Percentiles rank a stretch among this genome's conserved stretches.
Evolutionary conservation across 2,888 invertebrate species (phyloP).

Genomic region (Cataglyphis rosenhaueri): DNA sequence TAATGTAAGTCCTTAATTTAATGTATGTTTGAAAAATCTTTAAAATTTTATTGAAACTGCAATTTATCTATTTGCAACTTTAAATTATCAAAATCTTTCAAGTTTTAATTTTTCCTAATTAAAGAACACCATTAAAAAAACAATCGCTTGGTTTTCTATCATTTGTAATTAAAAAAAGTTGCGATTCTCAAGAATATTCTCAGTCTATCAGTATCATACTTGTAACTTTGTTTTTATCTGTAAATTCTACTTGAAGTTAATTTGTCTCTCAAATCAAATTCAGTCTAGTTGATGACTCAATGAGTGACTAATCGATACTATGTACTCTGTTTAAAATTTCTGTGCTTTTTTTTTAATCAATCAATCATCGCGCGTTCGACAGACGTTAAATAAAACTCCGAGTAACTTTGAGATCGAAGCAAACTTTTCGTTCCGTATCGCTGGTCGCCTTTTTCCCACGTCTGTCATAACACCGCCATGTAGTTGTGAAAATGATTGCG

Average conservation of each 20-base stretch:
- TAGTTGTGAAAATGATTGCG: constrained; percentile 54
- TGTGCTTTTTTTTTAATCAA: background rate
- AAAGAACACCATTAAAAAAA: background rate
- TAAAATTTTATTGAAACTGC: too few relatives aligned
- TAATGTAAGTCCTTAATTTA: too few relatives aligned
- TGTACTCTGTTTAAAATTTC: background rate
- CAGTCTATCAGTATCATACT: background rate
- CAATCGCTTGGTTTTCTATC: background rate
- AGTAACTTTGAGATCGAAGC: background rate
- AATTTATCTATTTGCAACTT: background rate
- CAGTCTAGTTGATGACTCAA: background rate
- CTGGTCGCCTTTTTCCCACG: constrained; percentile 45
- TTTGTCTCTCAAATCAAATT: background rate
- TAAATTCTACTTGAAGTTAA: background rate
- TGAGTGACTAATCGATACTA: background rate
- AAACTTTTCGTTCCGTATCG: constrained; percentile 28
- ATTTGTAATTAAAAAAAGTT: background rate
- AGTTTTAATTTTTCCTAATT: background rate
- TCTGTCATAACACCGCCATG: constrained; percentile 18
- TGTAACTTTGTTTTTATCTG: background rate
- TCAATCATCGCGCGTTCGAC: background rate
- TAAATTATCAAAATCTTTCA: background rate
- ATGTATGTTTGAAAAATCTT: too few relatives aligned
- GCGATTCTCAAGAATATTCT: background rate
- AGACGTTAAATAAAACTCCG: background rate